Conservation (phyloP, 2,113 vertebrate genomes). For the Pelobates fuscus region DNA sequence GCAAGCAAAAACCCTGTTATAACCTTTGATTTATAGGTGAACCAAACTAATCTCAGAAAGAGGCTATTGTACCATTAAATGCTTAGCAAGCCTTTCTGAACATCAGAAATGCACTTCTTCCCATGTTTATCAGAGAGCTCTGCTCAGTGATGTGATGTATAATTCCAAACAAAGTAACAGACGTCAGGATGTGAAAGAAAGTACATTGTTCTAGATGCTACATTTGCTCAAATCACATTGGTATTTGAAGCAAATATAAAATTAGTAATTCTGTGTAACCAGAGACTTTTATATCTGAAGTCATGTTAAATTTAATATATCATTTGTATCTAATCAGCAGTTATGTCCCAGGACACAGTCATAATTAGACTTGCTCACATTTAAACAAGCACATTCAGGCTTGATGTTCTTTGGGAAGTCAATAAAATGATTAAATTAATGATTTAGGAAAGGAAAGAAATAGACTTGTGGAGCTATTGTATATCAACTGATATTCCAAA, state of each 20-base stretch:
- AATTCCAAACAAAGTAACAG: neutral
- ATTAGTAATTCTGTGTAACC: neutral
- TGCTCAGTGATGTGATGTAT: neutral
- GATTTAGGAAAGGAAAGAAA: neutral
- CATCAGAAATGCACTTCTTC: conserved; percentile 5
- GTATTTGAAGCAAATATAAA: neutral
- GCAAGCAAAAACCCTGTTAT: neutral
- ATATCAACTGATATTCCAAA: neutral
- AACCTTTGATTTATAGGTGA: conserved; percentile 15
- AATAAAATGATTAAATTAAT: no score
- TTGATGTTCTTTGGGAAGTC: neutral
- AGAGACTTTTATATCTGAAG: neutral
- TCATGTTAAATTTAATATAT: neutral
- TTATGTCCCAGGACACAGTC: neutral
- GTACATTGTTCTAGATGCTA: neutral
- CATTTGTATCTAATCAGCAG: neutral
- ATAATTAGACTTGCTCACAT: neutral
- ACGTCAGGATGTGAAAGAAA: neutral
- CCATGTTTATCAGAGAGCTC: neutral
- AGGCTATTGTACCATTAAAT: conserved; percentile 17
- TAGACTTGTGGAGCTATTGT: no score
- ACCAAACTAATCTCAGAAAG: conserved; percentile 2
- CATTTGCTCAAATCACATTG: neutral
- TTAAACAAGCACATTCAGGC: neutral
- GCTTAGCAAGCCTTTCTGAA: conserved; percentile 18